Evolutionary conservation across 2,113 vertebrate species (phyloP), one percentile per base, ranked within the genome.

Genomic region (Tenrec ecaudatus): DNA sequence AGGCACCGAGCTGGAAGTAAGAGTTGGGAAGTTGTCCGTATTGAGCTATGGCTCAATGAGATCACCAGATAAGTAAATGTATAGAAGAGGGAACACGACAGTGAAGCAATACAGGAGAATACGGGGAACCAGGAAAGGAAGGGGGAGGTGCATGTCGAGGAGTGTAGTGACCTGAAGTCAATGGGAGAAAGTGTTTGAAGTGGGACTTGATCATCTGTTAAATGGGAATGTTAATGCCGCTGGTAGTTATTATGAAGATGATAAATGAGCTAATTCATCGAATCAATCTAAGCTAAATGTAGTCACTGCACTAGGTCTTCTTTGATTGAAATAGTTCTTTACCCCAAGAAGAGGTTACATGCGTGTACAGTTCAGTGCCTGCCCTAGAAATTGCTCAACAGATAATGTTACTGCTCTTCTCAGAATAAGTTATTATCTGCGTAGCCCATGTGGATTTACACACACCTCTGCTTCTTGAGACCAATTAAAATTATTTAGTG

Each of bases 401-500:
- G 58, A 82, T 71, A 79, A 47, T 68, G 33, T 40, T 20, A 31
- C 33, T 80, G 86, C 53, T 84, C 40, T 40, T 85, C 82, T 85
- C 86, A 40, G 86, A 92, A 60, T 17, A 83, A 73, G 60, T 87
- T 94, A 95, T 89, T 90, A 92, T 82, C 36, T 90, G 64, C 36
- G 77, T 66, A 69, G 94, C 80, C 93, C 84, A 25, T 29, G 17
- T 85, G 90, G 71, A 95, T 81, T 90, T 86, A 69, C 75, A 85
- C 69, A 91, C 82, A 92, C 82, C 31, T 90, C 68, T 60, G 88
- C 82, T 97, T 91, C 95, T 86, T 64, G 93, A 90, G 85, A 85
- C 94, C 94, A 96, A 95, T 96, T 97, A 97, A 94, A 96, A 96
- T 95, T 94, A 95, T 83, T 96, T 92, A 95, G 86, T 93, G 82